Conservation (phyloP, 1,140 invertebrate genomes). For the Drosophila santomea region DNA sequence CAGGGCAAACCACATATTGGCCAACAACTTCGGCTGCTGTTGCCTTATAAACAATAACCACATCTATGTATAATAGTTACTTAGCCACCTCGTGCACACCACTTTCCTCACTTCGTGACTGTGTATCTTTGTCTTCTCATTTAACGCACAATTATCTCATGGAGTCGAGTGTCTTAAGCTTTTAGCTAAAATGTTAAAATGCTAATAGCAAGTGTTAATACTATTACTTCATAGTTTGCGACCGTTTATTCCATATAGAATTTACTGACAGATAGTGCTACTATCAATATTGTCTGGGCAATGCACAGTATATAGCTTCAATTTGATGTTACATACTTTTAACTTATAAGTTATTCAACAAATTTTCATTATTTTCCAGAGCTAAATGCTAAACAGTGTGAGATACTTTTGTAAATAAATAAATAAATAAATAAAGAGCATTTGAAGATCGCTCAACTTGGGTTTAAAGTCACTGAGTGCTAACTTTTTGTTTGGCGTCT, state of each 20-base stretch:
- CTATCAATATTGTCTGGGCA: constrained; percentile 2
- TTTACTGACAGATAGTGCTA: constrained; percentile 2
- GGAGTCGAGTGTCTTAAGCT: constrained; percentile 72
- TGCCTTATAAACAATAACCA: constrained; percentile 75
- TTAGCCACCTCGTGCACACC: constrained; percentile 5
- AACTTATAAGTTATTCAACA: no score
- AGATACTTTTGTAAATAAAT: neutral
- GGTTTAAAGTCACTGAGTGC: constrained; percentile 11
- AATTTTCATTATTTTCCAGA: neutral
- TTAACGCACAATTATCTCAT: constrained; percentile 73
- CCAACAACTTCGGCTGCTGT: constrained; percentile 39
- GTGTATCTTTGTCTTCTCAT: constrained; percentile 52
- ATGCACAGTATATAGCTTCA: neutral
- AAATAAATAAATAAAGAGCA: constrained; percentile 28
- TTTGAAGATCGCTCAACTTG: constrained; percentile 11
- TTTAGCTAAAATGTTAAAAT: constrained; percentile 32
- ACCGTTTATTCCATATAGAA: no score
- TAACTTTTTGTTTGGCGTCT: constrained; percentile 14
- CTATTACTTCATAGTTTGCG: no score
- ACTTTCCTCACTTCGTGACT: constrained; percentile 8
- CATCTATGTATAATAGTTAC: constrained; percentile 51
- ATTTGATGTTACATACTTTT: no score
- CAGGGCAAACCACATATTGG: constrained; percentile 73
- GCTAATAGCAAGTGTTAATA: no score
- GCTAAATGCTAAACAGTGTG: neutral